Base-by-base conservation (phyloP, 1,140 invertebrate species). In the Cataglyphis hispanica region DNA sequence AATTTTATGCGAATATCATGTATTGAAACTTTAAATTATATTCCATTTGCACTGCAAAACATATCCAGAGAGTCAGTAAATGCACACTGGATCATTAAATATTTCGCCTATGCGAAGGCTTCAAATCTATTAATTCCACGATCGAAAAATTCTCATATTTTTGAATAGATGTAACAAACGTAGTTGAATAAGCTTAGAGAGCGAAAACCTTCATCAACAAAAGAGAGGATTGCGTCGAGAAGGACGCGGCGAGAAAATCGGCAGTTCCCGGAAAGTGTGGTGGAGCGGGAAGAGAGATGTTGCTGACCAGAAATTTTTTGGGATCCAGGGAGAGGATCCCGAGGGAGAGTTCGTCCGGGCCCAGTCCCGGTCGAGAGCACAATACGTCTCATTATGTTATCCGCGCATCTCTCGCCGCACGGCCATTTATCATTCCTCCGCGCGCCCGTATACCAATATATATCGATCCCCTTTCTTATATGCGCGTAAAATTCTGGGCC, bases 341-440 rank as follows among this genome's bases (percentile, higher is more conserved):
- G 31, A 25, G 87, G 34, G 87, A 85, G 89, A 90, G 43, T 87
- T 70, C 56, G 76, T 58, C 72, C 58, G 87, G 85, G 70, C 70
- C 87, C 87, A 67, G 77, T 90, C 85, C 87, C 86, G 53, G 78
- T 88, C 84, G 77, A 85, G 85, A 70, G 89, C 88, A 92, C 92
- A 92, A 92, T 92, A 92, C 91, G 86, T 91, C 91, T 92, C 92
- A 92, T 92, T 92, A 92, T 92, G 91, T 91, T 92, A 92, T 92
- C 92, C 92, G 91, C 88, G 91, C 91, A 92, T 92, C 92, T 92
- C 91, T 88, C 87, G 88, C 87, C 89, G 89, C 89, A 89, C 86
- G 84, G 87, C 89, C 91, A 92, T 92, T 92, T 92, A 92, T 92
- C 92, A 92, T 92, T 90, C 86, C 90, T 89, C 84, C 80, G 84